phyloP scores from a whole-genome alignment of 2,888 invertebrate species.

The Tromatobia lineatoria region DNA sequence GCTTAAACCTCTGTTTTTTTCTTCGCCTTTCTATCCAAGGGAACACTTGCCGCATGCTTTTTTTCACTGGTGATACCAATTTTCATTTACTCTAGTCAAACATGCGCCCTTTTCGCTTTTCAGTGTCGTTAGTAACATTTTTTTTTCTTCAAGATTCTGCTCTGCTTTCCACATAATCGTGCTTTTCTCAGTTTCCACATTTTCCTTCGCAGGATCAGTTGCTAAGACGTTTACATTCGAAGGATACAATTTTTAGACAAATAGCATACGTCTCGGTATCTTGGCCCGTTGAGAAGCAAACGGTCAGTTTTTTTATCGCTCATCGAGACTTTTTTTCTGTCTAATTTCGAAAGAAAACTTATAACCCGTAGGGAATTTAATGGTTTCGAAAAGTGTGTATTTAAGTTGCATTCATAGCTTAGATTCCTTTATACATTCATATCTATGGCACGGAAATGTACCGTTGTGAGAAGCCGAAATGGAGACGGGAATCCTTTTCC shows the following conservation, averaged over 20 bases:
- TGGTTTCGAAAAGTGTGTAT: no score
- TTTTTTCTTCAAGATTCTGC: background rate
- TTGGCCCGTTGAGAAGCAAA: background rate
- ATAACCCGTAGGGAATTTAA: no score
- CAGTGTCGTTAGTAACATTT: slow-evolving; percentile 13
- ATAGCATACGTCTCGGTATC: background rate
- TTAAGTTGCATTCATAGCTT: no score
- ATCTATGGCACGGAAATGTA: no score
- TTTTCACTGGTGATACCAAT: slow-evolving; percentile 34
- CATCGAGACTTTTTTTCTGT: no score
- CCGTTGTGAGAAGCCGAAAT: no score
- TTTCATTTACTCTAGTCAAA: slow-evolving; percentile 75
- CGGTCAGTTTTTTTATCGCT: no score
- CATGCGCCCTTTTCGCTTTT: slow-evolving; percentile 15
- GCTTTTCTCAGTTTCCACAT: slow-evolving; percentile 4
- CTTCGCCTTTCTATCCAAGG: slow-evolving; percentile 3
- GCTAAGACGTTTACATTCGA: background rate
- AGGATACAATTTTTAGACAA: background rate
- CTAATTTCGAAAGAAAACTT: no score
- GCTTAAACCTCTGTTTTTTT: background rate
- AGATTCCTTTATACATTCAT: no score
- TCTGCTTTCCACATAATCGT: background rate
- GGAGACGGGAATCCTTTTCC: no score
- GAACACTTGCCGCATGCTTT: slow-evolving; percentile 30
- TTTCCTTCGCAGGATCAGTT: background rate